Evolutionary conservation across 2,113 vertebrate genomes (phyloP), one percentile per base, ranked within the genome.

Genomic region (Excalfactoria chinensis): DNA sequence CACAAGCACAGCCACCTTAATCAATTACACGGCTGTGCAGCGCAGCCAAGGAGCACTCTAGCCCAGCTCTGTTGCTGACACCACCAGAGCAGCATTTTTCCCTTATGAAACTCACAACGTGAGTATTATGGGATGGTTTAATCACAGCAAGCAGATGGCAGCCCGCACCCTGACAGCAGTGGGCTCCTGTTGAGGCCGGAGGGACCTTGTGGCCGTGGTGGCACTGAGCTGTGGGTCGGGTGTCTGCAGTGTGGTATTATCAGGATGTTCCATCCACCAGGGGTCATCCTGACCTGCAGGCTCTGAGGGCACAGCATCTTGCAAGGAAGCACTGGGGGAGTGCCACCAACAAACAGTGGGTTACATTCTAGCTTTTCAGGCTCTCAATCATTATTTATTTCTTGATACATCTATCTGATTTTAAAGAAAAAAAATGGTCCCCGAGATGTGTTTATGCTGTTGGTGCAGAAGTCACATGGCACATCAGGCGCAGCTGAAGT

Each of bases 1-100:
- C 94, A 72, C 87, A 43, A 90, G 90, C 40, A 37, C 86, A 80
- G 84, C 43, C 90, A 49, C 94, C 93, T 90, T 92, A 85, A 95
- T 95, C 94, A 88, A 82, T 94, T 64, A 46, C 84, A 58, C 2
- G 21, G 81, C 8, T 0, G 1, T 82, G 94, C 89, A 82, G 63
- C 19, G 1, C 15, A 18, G 89, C 90, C 93, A 95, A 85, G 85
- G 82, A 91, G 72, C 35, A 88, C 90, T 92, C 35, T 13, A 1
- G 67, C 76, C 91, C 1, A 0, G 0, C 73, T 1, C 1, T 9
- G 21, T 49, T 71, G 32, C 82, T 93, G 94, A 77, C 73, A 76
- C 81, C 63, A 60, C 82, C 56, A 16, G 71, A 64, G 80, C 85
- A 43, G 16, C 79, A 30, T 55, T 86, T 83, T 68, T 67, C 59